Base-by-base conservation (phyloP, 2,113 vertebrate species). In the Sceloporus undulatus region DNA sequence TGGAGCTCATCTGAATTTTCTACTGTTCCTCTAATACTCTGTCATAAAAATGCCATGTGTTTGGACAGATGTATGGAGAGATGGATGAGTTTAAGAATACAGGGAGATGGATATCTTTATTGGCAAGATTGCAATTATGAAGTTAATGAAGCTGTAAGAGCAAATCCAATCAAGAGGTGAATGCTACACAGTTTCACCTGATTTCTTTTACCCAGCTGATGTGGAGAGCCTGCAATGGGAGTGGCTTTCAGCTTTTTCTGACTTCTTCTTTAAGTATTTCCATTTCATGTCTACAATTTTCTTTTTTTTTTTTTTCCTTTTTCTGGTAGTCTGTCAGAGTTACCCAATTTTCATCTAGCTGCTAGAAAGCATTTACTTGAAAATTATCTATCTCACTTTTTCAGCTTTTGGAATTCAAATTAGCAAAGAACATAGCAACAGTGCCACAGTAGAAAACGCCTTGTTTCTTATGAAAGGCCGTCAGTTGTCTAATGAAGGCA, bases 71-170 rank as follows among this genome's bases (percentile, higher is more conserved):
- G 19, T 13, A 91, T 81, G 27, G 76, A 56, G 77, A 90, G 77
- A 89, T 68, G n/a, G 54, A 88, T 90, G 89, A 78, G 16, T 9
- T 9, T 86, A 79, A 87, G 42, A 77, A 89, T 40, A 86, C 11
- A 87, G 0, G 77, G 2, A 92, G 48, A 94, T 88, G 73, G 79
- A 86, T 83, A 62, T 42, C 87, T 84, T 91, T 91, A 87, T 76
- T 88, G 74, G 65, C 77, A 90, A 54, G 48, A 92, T 79, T 81
- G 76, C 66, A 82, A 86, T 83, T 92, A 85, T 77, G 0, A 0
- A 91, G 77, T 48, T 93, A 93, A 93, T 38, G 75, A 94, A 92
- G 74, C 71, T 89, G 29, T 89, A 91, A 87, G 23, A 29, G 84
- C 40, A 93, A 92, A 88, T 62, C 54, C 71, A 80, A 88, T 90